Percentiles rank a stretch among this genome's conserved stretches.
These are phyloP conservation scores for Hippoglossus stenolepis DNA, from an alignment of 2,113 vertebrate species.

Conservation along the genomic window DNA sequence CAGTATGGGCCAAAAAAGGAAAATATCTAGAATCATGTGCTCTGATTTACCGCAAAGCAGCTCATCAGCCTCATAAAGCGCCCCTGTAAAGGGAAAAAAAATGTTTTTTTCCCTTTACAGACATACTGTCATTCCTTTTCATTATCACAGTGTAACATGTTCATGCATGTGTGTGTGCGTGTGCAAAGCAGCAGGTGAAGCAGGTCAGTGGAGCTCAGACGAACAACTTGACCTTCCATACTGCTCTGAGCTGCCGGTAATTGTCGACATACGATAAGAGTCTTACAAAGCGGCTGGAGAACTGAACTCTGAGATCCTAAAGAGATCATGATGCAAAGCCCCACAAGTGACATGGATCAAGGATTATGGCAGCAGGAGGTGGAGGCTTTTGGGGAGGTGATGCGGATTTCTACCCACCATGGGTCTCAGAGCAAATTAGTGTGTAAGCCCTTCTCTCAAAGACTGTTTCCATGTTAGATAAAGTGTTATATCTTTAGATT, in stretches of 20 bases:
- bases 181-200: neutral
- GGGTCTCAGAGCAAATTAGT: neutral
- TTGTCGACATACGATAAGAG: constrained; percentile 66
- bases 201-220: constrained; percentile 42
- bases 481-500: neutral
- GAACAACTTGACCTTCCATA: constrained; percentile 23
- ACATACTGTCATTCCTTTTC: neutral
- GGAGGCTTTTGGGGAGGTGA: constrained; percentile 12
- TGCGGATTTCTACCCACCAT: neutral
- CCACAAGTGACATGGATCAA: constrained; percentile 20
- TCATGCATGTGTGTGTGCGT: neutral
- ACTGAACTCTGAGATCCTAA: constrained; percentile 63
- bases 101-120: too few species aligned
- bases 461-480: neutral
- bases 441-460: neutral
- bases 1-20: too few species aligned
- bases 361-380: constrained; percentile 48
- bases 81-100: too few species aligned
- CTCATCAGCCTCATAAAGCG: too few species aligned
- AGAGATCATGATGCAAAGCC: constrained; percentile 57
- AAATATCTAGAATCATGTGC: too few species aligned
- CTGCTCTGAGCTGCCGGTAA: constrained; percentile 35
- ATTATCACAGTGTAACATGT: neutral
- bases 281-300: constrained; percentile 54
- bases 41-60: too few species aligned